Evolutionary conservation across 2,113 vertebrate genomes (phyloP).

Genomic region (Colistium nudipinnis): DNA sequence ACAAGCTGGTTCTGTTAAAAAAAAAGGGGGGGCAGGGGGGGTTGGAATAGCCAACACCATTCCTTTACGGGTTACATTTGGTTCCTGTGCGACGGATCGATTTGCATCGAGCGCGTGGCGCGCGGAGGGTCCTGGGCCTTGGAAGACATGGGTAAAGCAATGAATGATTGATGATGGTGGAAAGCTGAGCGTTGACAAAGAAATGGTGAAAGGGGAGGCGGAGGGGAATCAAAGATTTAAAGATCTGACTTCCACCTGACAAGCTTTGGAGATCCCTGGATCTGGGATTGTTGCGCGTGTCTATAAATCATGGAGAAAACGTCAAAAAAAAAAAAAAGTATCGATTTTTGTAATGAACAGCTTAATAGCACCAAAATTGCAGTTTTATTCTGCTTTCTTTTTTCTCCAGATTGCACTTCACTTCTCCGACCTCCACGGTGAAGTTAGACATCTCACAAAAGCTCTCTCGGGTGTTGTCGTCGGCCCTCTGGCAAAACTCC

Average conservation of each 20-base stretch:
- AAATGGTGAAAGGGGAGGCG: constrained; percentile 40
- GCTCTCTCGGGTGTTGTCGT: constrained; percentile 29
- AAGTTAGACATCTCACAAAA: constrained; percentile 65
- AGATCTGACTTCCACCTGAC: constrained; percentile 41
- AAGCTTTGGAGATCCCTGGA: constrained; percentile 26
- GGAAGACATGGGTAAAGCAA: constrained; percentile 14
- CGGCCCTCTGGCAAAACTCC: constrained; percentile 53
- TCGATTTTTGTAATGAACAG: constrained; percentile 61
- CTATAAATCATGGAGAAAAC: constrained; percentile 35
- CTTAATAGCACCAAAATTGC: constrained; percentile 30
- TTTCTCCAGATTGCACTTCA: constrained; percentile 36
- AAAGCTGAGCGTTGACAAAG: constrained; percentile 55
- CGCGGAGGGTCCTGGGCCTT: constrained; percentile 9
- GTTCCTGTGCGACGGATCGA: constrained; percentile 25
- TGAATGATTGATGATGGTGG: constrained; percentile 67
- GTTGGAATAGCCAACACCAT: not conserved
- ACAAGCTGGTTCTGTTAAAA: not conserved
- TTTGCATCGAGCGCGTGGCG: constrained; percentile 21
- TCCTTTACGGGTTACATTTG: constrained; percentile 31
- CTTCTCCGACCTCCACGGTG: constrained; percentile 40
- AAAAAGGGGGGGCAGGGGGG: not conserved
- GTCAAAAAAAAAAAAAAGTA: no score
- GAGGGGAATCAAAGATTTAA: constrained; percentile 61
- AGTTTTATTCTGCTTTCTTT: constrained; percentile 39
- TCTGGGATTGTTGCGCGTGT: constrained; percentile 16